A percentile compares a stretch with the other conserved stretches of the same genome.
These are phyloP conservation scores for Macrotus californicus DNA, from an alignment of 2,113 vertebrate species.

Conservation along the genomic window DNA sequence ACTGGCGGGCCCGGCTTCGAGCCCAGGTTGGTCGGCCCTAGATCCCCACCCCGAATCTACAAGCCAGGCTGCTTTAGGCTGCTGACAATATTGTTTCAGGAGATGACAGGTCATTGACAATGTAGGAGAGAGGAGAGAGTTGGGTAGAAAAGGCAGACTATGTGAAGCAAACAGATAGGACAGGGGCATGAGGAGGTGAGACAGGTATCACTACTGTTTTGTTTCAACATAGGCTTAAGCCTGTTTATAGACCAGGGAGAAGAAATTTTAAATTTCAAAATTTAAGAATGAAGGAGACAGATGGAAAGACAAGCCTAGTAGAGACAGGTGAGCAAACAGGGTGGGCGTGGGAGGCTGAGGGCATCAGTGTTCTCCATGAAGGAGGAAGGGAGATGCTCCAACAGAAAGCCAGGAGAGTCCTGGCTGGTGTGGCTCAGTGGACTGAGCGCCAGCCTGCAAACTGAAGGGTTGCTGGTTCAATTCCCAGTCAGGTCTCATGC, in stretches of 20 bases:
- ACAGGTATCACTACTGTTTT: fast-evolving
- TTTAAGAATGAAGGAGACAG: neutral
- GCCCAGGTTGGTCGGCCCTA: neutral
- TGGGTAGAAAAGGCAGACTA: neutral
- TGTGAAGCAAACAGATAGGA: neutral
- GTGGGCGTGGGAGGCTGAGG: neutral
- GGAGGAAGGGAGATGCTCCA: neutral
- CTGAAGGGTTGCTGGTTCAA: too few relatives aligned
- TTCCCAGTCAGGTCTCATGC: too few relatives aligned
- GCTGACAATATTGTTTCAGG: neutral
- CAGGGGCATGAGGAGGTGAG: neutral
- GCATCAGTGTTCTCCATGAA: neutral
- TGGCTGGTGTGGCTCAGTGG: too few relatives aligned
- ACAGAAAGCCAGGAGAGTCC: neutral
- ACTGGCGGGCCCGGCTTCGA: neutral
- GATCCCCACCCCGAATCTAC: neutral
- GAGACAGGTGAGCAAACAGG: neutral
- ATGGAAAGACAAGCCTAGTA: neutral
- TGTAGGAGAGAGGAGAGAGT: neutral
- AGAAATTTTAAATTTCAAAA: neutral
- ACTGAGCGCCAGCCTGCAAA: too few relatives aligned
- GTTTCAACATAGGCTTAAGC: neutral
- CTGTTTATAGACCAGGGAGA: neutral
- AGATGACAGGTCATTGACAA: neutral
- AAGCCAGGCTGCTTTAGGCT: neutral